A percentile compares a stretch with the other conserved stretches of the same genome.
phyloP scores from a whole-genome alignment of 2,113 vertebrate species.

The Cranoglanis bouderius region DNA sequence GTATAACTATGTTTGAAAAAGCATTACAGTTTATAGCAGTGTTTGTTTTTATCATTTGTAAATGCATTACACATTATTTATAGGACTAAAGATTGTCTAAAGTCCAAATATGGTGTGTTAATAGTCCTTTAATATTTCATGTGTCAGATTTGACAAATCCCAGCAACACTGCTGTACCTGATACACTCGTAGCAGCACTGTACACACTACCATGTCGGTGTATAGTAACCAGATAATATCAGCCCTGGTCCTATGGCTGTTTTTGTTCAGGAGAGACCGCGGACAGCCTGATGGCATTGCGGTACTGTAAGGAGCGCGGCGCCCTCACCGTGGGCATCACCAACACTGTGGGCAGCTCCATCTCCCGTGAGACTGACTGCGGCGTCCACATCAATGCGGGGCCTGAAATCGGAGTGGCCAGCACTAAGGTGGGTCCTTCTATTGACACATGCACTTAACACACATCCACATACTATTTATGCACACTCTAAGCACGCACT shows the following conservation, averaged over 20 bases:
- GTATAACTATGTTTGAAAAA: neutral
- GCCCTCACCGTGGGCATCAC: slow-evolving; percentile 94
- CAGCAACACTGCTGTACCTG: neutral
- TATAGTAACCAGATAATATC: neutral
- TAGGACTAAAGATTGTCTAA: neutral
- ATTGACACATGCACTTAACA: neutral
- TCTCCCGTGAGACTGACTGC: slow-evolving; percentile 95
- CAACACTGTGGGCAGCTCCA: slow-evolving; percentile 97
- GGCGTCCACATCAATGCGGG: slow-evolving; percentile 98
- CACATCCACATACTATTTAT: neutral
- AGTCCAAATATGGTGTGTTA: neutral
- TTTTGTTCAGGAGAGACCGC: slow-evolving; percentile 87
- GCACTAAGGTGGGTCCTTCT: slow-evolving; percentile 85
- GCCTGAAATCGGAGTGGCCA: slow-evolving; percentile 95
- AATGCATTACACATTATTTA: neutral
- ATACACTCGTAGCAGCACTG: neutral
- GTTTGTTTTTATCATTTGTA: neutral
- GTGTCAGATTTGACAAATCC: neutral
- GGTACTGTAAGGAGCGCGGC: slow-evolving; percentile 93
- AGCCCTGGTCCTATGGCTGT: neutral
- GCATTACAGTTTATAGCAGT: neutral
- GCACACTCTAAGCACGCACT: neutral
- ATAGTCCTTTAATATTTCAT: neutral
- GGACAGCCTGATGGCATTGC: slow-evolving; percentile 91
- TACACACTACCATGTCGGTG: neutral